Base-by-base conservation (phyloP, 2,113 vertebrate species). In the Buteo buteo region DNA sequence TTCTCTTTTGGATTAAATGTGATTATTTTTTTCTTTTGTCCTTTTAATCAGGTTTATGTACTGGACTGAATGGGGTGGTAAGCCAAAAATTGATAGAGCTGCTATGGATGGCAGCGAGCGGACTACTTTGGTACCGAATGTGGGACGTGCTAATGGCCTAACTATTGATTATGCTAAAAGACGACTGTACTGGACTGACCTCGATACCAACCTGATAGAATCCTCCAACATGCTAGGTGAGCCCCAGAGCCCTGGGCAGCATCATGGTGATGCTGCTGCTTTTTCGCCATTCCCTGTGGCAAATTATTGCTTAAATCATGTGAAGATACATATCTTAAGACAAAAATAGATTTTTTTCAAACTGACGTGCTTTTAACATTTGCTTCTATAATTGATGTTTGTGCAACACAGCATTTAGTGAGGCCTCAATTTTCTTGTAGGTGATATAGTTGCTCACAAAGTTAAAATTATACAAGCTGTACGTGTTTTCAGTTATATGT, bases 11-110 rank as follows among this genome's bases (percentile, higher is more conserved):
- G 21, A 47, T 19, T 29, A 24, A 94, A 82, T 71, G 38, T 67
- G 28, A 26, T 25, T 80, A 7, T 31, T 29, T 61, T 24, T 52
- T 50, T 13, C 40, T 89, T 67, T 38, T 89, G 6, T 73, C 87
- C 16, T 91, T 93, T 96, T 34, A 29, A 87, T 88, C 86, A 98
- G 99, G 50, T 99, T 99, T 97, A 99, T 99, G 99, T 99, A 99
- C 97, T 99, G 99, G 99, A 99, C 99, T 3, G 99, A 99, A 86
- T 99, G 99, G 99, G 99, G 99, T 12, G 99, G 99, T 34, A 99
- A 99, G 90, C 99, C 99, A 0, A 99, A 99, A 97, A 99, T 99
- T 69, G 99, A 99, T 95, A 97, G 99, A 24, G 98, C 99, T 4
- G 98, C 99, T 3, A 99, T 99, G 99, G 99, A 99, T 47, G 99